Base-by-base conservation (phyloP, 2,888 invertebrate genomes). In the Rhagophthalmus giganteus region DNA sequence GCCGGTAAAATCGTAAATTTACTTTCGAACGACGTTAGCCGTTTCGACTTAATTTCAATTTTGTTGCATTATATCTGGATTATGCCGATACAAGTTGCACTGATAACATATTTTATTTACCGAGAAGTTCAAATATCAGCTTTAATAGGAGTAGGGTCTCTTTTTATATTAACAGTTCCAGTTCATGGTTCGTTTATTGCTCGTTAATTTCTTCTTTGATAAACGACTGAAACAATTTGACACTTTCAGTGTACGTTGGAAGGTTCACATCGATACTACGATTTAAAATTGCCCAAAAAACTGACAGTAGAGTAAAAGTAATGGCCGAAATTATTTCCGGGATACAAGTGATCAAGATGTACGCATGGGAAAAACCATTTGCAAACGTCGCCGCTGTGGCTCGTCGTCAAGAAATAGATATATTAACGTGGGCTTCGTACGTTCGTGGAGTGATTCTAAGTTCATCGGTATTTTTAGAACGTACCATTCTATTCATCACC, bases 1-100 rank as follows among this genome's bases (percentile, higher is more conserved):
- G 77, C 80, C 24, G 86, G 86, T 1, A 85, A 86, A 70, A 80
- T 85, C 53, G 93, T 96, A 20, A 96, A 96, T 72, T 81, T 97
- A 8, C 78, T 98, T 49, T 94, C 96, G 1, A 97, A 96, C 70
- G 98, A 98, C 74, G 92, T 97, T 57, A 90, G 89, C 65, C 83
- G 93, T 49, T 92, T 94, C 73, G 94, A 94, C 73, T 81, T 89
- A 74, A 86, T 87, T 3, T 80, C 87, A 11, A 76, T 90, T 39
- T 91, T 92, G 69, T 74, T 90, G 12, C 88, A 92, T 71, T 92
- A 90, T 66, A 74, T 94, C 2, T 87, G 92, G 81, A 78, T 92
- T 15, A 90, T 89, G 0, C 93, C 94, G 0, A 69, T 92, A 1
- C 88, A 93, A 72, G 86, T 89, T 10, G 67, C 84, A 0, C 79